phyloP scores from a whole-genome alignment of 2,797 vertebrate species.

The Fringilla coelebs region DNA sequence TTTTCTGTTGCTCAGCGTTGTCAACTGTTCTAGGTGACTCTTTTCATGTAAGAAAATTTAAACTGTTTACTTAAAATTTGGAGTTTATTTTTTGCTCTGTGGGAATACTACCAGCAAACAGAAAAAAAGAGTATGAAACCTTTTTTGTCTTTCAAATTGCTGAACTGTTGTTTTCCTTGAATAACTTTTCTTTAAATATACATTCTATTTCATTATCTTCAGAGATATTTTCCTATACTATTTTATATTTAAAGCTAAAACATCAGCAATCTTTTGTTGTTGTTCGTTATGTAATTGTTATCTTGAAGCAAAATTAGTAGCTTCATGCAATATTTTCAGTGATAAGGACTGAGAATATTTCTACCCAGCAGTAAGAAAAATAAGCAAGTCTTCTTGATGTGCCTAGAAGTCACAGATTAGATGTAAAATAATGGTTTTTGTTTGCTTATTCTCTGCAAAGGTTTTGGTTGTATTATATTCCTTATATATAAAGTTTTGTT shows the following conservation, averaged over 20 bases:
- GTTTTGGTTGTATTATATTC: not conserved
- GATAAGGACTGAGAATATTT: not conserved
- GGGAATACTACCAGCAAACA: not conserved
- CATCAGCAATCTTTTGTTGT: not conserved
- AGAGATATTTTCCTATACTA: not conserved
- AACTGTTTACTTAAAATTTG: not conserved
- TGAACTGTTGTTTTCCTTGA: not conserved
- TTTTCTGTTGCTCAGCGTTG: not conserved
- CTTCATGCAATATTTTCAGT: not conserved
- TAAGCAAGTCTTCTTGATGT: not conserved
- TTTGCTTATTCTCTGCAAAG: not conserved
- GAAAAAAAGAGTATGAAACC: not conserved
- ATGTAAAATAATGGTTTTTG: not conserved
- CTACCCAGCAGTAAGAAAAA: not conserved
- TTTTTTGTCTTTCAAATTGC: not conserved
- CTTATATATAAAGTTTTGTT: not conserved
- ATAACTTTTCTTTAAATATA: not conserved
- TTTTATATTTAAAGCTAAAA: not conserved
- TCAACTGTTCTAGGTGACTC: not conserved
- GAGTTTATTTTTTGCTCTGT: not conserved
- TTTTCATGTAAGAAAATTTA: not conserved
- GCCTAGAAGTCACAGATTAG: not conserved
- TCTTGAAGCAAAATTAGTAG: not conserved
- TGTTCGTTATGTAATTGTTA: not conserved
- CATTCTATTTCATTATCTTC: not conserved